phyloP scores from a whole-genome alignment of 2,113 vertebrate genomes.

The Vulpes lagopus region DNA sequence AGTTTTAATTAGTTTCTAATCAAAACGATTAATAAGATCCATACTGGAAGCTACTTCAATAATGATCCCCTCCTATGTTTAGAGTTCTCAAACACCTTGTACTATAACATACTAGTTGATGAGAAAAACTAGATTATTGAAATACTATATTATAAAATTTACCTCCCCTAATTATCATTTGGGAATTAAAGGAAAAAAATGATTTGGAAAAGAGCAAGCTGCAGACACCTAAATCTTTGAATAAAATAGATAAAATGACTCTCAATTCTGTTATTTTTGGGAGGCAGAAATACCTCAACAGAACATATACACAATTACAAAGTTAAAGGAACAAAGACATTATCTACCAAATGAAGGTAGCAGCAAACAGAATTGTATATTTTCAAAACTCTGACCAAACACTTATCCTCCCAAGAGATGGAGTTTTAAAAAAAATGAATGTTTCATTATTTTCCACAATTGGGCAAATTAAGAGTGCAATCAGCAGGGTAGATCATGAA shows the following conservation, averaged over 20 bases:
- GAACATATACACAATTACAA: not conserved
- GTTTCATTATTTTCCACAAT: not conserved
- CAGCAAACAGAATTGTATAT: not conserved
- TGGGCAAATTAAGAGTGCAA: not conserved
- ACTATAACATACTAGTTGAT: not conserved
- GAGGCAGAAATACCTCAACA: not conserved
- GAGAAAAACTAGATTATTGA: not conserved
- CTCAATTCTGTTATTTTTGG: not conserved
- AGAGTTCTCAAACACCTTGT: not conserved
- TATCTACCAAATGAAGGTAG: not conserved
- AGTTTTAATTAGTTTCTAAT: slow-evolving; percentile 5
- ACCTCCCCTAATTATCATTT: not conserved
- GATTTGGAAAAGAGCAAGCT: not conserved
- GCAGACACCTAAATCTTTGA: not conserved
- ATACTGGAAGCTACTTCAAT: not conserved
- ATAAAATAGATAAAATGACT: not conserved
- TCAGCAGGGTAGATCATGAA: not conserved
- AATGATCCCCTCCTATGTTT: not conserved
- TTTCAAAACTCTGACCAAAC: slow-evolving; percentile 21
- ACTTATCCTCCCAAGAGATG: not conserved
- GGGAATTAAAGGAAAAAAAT: not conserved
- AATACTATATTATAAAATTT: not conserved
- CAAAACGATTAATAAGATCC: not conserved
- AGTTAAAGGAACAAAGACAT: not conserved
- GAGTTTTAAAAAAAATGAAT: not conserved